phyloP scores from a whole-genome alignment of 2,888 invertebrate genomes.

The Brenthis daphne region DNA sequence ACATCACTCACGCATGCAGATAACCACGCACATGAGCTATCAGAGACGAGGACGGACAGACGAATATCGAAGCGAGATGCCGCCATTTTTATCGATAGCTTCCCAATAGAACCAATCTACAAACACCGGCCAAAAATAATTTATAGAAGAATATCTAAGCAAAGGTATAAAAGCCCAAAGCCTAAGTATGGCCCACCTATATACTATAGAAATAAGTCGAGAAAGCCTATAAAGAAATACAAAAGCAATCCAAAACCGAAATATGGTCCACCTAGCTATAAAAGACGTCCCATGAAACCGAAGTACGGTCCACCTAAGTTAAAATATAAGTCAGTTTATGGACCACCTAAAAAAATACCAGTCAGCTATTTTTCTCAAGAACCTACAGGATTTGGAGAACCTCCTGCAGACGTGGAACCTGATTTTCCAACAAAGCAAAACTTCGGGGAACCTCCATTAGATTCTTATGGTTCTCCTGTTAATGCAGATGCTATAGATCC shows the following conservation, averaged over 20 bases:
- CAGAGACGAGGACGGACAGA: constrained; percentile 41
- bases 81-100: constrained; percentile 56
- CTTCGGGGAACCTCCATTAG: constrained; percentile 58
- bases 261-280: constrained; percentile 48
- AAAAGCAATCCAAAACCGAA: constrained; percentile 50
- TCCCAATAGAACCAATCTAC: constrained; percentile 50
- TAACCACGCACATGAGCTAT: constrained; percentile 43
- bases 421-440: constrained; percentile 46
- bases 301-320: constrained; percentile 49
- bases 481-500: constrained; percentile 22
- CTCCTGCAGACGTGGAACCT: constrained; percentile 50
- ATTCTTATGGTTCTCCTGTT: constrained; percentile 60
- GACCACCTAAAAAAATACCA: constrained; percentile 49
- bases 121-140: constrained; percentile 58
- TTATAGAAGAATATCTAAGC: constrained; percentile 55
- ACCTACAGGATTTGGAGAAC: constrained; percentile 63
- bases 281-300: constrained; percentile 49
- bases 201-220: constrained; percentile 51
- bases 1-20: constrained; percentile 51
- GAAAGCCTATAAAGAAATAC: constrained; percentile 56
- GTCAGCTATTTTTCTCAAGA: constrained; percentile 36
- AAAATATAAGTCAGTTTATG: constrained; percentile 47
- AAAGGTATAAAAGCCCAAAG: constrained; percentile 47
- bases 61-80: constrained; percentile 57
- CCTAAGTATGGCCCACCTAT: constrained; percentile 51